A percentile compares a stretch with the other conserved stretches of the same genome.
Conservation (phyloP, 2,888 invertebrate genomes). For the Clepsis dumicolana region DNA sequence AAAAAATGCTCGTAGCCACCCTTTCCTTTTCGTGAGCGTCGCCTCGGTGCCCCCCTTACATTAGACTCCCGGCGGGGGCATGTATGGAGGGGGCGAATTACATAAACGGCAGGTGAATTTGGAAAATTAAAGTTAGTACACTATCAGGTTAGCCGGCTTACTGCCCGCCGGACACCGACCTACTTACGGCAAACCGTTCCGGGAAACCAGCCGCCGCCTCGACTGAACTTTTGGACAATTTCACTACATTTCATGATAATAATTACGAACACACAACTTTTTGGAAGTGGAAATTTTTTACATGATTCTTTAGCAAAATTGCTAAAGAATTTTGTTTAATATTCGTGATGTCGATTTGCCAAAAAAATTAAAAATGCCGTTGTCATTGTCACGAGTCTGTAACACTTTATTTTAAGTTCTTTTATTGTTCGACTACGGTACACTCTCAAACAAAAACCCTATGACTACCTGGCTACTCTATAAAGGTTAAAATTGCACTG, state of each 20-base stretch:
- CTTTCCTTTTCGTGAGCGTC: constrained; percentile 83
- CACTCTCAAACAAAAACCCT: background rate
- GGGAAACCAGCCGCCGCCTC: background rate
- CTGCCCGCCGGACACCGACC: constrained; percentile 31
- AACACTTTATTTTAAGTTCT: constrained; percentile 12
- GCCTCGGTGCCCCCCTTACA: constrained; percentile 71
- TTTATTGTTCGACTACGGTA: constrained; percentile 18
- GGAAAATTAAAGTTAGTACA: constrained; percentile 81
- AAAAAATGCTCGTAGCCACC: constrained; percentile 83
- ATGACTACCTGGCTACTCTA: rapidly evolving
- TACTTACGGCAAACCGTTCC: constrained; percentile 25
- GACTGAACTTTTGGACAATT: background rate
- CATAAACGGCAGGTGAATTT: constrained; percentile 84
- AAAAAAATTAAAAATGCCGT: background rate
- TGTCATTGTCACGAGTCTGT: constrained; percentile 16
- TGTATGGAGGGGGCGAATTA: constrained; percentile 75
- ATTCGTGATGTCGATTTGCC: background rate
- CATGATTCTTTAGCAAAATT: too few species aligned
- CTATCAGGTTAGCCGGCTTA: constrained; percentile 54
- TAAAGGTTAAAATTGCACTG: constrained; percentile 13
- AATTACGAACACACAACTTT: background rate
- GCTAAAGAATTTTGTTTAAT: background rate
- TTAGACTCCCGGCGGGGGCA: constrained; percentile 72
- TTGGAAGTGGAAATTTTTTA: background rate
- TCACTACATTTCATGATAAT: background rate